A percentile compares a stretch with the other conserved stretches of the same genome.
Evolutionary conservation across 2,888 invertebrate genomes (phyloP).

Genomic region (Lasioglossum calceatum): DNA sequence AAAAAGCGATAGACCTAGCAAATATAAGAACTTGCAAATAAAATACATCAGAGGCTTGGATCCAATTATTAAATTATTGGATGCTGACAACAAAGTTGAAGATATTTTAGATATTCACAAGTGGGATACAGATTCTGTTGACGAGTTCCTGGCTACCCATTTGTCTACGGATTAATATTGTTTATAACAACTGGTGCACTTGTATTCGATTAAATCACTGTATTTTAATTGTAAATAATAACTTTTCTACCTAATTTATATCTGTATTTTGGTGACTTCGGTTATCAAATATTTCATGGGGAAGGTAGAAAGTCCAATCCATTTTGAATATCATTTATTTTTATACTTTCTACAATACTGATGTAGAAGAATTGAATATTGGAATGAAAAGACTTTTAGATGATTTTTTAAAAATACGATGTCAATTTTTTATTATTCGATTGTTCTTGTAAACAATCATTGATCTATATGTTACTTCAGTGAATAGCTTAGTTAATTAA

Average conservation of each 20-base stretch:
- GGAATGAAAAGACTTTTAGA: conserved; percentile 73
- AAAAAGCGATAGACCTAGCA: conserved; percentile 95
- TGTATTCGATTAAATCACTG: neutral
- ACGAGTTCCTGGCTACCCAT: conserved; percentile 97
- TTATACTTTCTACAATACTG: conserved; percentile 53
- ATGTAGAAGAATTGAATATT: conserved; percentile 66
- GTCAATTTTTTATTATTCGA: conserved; percentile 26
- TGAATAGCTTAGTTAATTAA: conserved; percentile 3
- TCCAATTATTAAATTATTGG: conserved; percentile 96
- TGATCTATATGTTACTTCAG: conserved; percentile 23
- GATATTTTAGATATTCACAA: conserved; percentile 98
- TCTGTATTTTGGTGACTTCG: neutral
- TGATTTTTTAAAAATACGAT: conserved; percentile 52
- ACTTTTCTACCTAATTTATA: conserved; percentile 16
- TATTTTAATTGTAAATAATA: conserved; percentile 42
- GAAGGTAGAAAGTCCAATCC: neutral
- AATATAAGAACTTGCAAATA: conserved; percentile 96
- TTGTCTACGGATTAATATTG: conserved; percentile 83
- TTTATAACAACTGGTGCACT: neutral
- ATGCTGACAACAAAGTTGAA: conserved; percentile 92
- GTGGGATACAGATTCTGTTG: conserved; percentile 99
- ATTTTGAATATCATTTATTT: conserved; percentile 48
- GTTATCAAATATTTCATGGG: neutral
- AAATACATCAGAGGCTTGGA: conserved; percentile 97
- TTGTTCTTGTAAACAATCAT: conserved; percentile 29